phyloP scores from a whole-genome alignment of 2,113 vertebrate genomes.

The Mesitornis unicolor region DNA sequence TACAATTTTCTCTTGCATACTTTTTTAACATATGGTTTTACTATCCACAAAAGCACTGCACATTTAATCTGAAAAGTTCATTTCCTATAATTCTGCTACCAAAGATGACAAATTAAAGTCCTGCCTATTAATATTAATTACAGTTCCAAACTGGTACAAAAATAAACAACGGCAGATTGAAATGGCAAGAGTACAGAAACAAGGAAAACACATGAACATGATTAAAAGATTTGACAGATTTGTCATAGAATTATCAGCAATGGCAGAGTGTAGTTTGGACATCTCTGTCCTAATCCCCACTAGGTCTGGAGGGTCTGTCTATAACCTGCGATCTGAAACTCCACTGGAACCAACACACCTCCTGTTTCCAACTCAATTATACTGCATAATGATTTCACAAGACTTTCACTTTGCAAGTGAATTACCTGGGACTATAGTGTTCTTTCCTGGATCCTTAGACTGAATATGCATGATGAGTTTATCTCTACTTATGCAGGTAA shows the following conservation, averaged over 20 bases:
- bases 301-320: background rate
- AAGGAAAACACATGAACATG: background rate
- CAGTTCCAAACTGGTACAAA: background rate
- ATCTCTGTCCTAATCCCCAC: background rate
- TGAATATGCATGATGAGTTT: background rate
- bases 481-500: background rate
- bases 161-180: background rate
- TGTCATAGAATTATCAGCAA: background rate
- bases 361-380: background rate
- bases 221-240: background rate
- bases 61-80: background rate
- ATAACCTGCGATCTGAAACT: background rate
- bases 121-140: background rate
- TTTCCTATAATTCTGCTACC: background rate
- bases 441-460: background rate
- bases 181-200: background rate
- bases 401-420: background rate
- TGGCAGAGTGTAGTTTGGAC: background rate
- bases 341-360: background rate
- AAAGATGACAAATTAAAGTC: background rate
- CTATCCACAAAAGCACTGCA: background rate
- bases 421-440: background rate
- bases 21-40: background rate
- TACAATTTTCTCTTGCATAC: background rate
- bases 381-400: fast-evolving